Conservation (phyloP, 2,888 invertebrate genomes). For the Drosophila greeni region DNA sequence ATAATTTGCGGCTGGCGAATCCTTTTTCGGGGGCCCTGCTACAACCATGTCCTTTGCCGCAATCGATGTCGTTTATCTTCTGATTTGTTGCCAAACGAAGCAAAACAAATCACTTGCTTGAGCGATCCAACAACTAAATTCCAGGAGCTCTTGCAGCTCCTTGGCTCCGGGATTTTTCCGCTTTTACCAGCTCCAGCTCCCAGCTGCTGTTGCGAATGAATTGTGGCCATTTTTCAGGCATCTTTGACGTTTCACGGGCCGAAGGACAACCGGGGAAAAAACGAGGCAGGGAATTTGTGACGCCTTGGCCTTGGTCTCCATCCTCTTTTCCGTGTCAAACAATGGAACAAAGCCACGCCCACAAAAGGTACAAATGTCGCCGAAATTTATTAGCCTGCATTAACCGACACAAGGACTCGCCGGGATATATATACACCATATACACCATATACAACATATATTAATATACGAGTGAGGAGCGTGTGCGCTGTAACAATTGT, state of each 20-base stretch:
- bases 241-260: conserved; percentile 51
- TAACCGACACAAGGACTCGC: conserved; percentile 52
- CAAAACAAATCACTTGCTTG: conserved; percentile 71
- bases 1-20: conserved; percentile 41
- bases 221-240: conserved; percentile 69
- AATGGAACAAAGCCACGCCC: conserved; percentile 50
- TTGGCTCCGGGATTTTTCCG: conserved; percentile 40
- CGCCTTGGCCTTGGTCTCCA: conserved; percentile 7
- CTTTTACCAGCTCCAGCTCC: conserved; percentile 9
- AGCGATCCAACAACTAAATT: conserved; percentile 60
- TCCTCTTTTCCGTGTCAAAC: conserved; percentile 59
- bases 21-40: conserved; percentile 28
- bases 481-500: conserved; percentile 53
- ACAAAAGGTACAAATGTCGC: conserved; percentile 69
- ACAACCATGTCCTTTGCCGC: conserved; percentile 64
- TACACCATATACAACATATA: conserved; percentile 25
- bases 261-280: conserved; percentile 36
- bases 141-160: conserved; percentile 39
- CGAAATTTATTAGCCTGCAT: conserved; percentile 66
- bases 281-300: conserved; percentile 54
- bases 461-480: conserved; percentile 25
- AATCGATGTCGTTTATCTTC: conserved; percentile 72
- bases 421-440: conserved; percentile 25
- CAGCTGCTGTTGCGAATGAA: conserved; percentile 60
- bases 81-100: conserved; percentile 71